Evolutionary conservation across 2,888 invertebrate species (phyloP), one percentile per base, ranked within the genome.

Genomic region (Athalia circularis): DNA sequence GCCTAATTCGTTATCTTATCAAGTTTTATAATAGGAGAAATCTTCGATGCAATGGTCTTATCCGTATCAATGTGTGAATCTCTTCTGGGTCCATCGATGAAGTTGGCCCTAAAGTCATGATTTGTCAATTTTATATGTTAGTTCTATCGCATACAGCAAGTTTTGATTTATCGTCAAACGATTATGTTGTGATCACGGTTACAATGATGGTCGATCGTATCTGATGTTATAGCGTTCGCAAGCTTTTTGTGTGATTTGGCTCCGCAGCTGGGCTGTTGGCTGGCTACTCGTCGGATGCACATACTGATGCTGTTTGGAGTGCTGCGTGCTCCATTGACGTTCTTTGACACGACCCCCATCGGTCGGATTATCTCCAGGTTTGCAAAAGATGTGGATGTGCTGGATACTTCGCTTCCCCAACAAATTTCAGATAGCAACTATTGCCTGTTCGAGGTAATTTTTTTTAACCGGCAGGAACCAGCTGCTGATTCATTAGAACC

Each of bases 371-470:
- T 91, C 87, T 88, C 94, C 91, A 93, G 95, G 90, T 95, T 95
- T 91, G 93, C 94, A 90, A 94, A 95, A 93, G 95, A 95, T 91
- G 91, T 95, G 85, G 95, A 95, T 90, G 92, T 94, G 83, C 90
- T 95, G 92, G 95, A 95, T 91, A 92, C 92, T 86, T 92, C 92
- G 86, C 92, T 95, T 84, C 94, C 95, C 81, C 92, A 92, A 91
- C 92, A 94, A 91, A 91, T 93, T 89, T 91, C 93, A 85, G 94
- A 94, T 92, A 93, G 93, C 90, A 91, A 93, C 90, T 94, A 92
- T 93, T 95, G 95, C 91, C 90, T 93, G 84, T 94, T 93, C 89
- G 94, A 95, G 95, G 95, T 95, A 95, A 93, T 86, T 85, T 79
- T 65, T 65, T 45, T 11, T 52, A 59, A 76, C 76, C 5, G 15